Evolutionary conservation across 2,888 invertebrate species (phyloP).

Genomic region (Drosophila limbata): DNA sequence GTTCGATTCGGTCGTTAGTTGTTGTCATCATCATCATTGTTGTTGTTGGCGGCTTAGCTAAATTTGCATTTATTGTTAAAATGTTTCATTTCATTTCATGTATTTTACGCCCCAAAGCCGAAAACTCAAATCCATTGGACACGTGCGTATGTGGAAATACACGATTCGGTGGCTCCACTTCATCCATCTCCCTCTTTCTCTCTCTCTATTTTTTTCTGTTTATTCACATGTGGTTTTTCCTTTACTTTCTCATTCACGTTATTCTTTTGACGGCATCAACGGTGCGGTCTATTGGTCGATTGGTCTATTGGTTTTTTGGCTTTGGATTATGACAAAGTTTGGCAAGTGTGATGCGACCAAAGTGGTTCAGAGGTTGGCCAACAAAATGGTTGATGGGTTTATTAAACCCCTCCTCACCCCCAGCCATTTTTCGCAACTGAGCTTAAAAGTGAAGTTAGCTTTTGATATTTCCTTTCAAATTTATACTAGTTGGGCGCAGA

Average conservation of each 20-base stretch:
- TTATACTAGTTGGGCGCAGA: constrained; percentile 1
- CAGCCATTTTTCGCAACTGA: not conserved
- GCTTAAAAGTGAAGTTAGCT: constrained; percentile 39
- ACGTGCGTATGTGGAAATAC: constrained; percentile 52
- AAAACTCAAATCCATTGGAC: constrained; percentile 39
- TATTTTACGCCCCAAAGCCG: constrained; percentile 46
- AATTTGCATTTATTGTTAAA: constrained; percentile 79
- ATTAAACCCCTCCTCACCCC: constrained; percentile 13
- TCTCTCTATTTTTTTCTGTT: not conserved
- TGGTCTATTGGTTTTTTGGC: constrained; percentile 79
- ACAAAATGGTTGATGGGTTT: constrained; percentile 27
- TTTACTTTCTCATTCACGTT: constrained; percentile 13
- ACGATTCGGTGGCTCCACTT: constrained; percentile 35
- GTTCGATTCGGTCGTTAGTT: constrained; percentile 43
- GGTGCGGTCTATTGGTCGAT: constrained; percentile 57
- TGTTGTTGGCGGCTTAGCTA: constrained; percentile 74
- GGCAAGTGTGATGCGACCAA: constrained; percentile 50
- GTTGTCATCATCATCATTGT: constrained; percentile 30
- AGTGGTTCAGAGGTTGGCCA: constrained; percentile 22
- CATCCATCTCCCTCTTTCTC: not conserved
- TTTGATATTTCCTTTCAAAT: constrained; percentile 17
- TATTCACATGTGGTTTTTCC: constrained; percentile 44
- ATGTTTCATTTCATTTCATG: constrained; percentile 77
- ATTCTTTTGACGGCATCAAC: constrained; percentile 14
- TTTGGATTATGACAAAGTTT: constrained; percentile 73